phyloP scores from a whole-genome alignment of 1,140 invertebrate species.

The Mya arenaria region DNA sequence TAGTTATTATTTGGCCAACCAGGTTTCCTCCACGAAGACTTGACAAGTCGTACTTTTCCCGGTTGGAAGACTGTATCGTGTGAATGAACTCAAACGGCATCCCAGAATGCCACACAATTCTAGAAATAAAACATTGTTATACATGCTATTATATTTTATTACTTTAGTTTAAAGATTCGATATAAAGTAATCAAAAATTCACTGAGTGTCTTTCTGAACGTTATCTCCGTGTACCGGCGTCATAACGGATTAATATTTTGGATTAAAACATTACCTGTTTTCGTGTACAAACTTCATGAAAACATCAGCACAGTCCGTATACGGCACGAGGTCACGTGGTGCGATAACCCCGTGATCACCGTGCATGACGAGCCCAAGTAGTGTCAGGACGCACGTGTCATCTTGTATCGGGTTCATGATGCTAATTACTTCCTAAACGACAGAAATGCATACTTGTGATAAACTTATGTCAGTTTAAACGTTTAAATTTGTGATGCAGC shows the following conservation, averaged over 20 bases:
- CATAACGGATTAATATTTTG: neutral
- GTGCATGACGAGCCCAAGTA: neutral
- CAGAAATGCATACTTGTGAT: too few relatives aligned
- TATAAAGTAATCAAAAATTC: neutral
- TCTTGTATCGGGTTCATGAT: neutral
- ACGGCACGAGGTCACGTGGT: neutral
- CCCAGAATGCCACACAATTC: slow-evolving; percentile 6
- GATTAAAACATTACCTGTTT: neutral
- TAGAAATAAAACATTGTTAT: neutral
- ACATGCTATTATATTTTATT: neutral
- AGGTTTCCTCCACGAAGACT: neutral
- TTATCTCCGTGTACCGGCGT: neutral
- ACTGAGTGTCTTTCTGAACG: neutral
- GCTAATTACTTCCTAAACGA: neutral
- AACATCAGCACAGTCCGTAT: neutral
- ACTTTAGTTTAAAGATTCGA: neutral
- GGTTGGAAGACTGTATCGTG: neutral
- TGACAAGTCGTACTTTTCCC: slow-evolving; percentile 20
- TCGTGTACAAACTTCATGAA: slow-evolving; percentile 3
- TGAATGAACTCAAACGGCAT: slow-evolving; percentile 18
- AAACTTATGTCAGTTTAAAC: too few relatives aligned
- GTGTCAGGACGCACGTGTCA: neutral
- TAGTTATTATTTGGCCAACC: neutral
- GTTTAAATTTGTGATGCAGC: too few relatives aligned
- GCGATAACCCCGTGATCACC: neutral